Base-by-base conservation (phyloP, 2,797 vertebrate species). In the Halcyon smyrnensis region DNA sequence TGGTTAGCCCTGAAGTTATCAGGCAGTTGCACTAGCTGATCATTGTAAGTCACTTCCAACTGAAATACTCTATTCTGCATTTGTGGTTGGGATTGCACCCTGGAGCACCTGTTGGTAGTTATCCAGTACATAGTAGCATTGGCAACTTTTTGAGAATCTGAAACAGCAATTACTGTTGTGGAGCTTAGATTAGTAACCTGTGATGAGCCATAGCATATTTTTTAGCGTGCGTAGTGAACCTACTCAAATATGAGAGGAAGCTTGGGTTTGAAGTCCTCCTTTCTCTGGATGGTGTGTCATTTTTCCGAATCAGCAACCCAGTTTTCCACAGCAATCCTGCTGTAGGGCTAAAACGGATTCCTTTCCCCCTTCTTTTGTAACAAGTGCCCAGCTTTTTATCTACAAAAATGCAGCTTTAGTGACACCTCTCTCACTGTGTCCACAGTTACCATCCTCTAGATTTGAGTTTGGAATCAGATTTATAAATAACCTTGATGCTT, bases 351-450 rank as follows among this genome's bases (percentile, higher is more conserved):
- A n/a, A n/a, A 23, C 5, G 36, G 5, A 82, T 90, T 79, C 15
- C 8, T 57, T 56, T 87, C 73, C 16, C 68, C 2, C 4, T 59
- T 32, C 10, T 77, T 70, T 80, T 81, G 8, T 81, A 39, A 59
- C 4, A 84, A 68, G 12, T 37, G 8, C 7, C 18, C 2, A 3
- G 2, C 16, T 37, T 68, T 76, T 77, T 63, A 39, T 65, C 16
- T 53, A 46, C 12, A 87, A 5, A 75, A 87, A 23, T 27, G 12
- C 2, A 2, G 5, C 64, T 92, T 64, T 70, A 80, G 34, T 1
- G 1, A 5, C 7, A 27, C 5, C 30, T n/a, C 0, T 73, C 19
- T 91, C 23, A 34, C 13, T 41, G 0, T 53, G 11, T 89, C 43
- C 13, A 10, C 23, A 43, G 11, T 71, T 91, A 23, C 0, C 11